Percentiles rank a stretch among this genome's conserved stretches.
Conservation (phyloP, 2,888 invertebrate species). For the Lamproptera curius region DNA sequence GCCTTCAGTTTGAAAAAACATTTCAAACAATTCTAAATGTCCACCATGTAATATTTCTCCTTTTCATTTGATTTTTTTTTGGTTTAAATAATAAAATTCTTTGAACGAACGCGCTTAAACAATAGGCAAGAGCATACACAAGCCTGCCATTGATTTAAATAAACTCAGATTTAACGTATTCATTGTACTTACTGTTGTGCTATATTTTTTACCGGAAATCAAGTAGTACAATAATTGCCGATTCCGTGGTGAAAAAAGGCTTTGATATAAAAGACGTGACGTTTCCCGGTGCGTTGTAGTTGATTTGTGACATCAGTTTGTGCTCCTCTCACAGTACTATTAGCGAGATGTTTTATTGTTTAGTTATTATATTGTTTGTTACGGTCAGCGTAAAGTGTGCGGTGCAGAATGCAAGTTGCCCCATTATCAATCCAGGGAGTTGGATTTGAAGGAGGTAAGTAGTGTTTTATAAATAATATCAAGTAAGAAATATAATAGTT, state of each 20-base stretch:
- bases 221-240: conserved; percentile 23
- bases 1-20: no score
- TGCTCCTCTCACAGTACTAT: conserved; percentile 30
- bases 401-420: conserved; percentile 52
- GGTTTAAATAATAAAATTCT: no score
- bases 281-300: conserved; percentile 48
- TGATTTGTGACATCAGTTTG: conserved; percentile 32
- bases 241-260: conserved; percentile 40
- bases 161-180: no score
- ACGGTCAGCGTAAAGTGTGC: conserved; percentile 42
- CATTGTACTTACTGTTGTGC: no score
- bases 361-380: conserved; percentile 37
- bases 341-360: conserved; percentile 46
- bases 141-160: no score
- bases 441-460: conserved; percentile 68
- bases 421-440: conserved; percentile 48
- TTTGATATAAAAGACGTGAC: conserved; percentile 42
- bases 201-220: conserved; percentile 29
- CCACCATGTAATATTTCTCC: no score
- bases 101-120: no score
- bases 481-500: not conserved
- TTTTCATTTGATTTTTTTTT: no score
- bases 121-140: no score
- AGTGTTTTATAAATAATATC: not conserved
- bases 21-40: no score